A percentile compares a stretch with the other conserved stretches of the same genome.
phyloP scores from a whole-genome alignment of 2,113 vertebrate species.

The Datnioides undecimradiatus region DNA sequence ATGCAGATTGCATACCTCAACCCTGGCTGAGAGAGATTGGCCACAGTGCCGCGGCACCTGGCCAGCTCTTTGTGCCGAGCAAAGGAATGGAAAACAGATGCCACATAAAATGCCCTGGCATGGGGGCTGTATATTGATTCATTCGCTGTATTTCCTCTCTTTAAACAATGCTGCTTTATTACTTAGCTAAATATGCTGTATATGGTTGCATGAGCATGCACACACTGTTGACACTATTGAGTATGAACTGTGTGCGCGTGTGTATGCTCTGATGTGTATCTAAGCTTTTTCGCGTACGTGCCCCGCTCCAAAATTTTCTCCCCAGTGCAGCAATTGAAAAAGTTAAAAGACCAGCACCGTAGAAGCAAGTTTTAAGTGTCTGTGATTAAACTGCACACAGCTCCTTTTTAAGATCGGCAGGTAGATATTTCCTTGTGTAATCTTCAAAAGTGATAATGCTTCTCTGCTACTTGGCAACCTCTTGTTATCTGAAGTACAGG shows the following conservation, averaged over 20 bases:
- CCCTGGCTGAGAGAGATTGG: slow-evolving; percentile 77
- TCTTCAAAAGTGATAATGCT: slow-evolving; percentile 36
- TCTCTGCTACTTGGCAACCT: slow-evolving; percentile 46
- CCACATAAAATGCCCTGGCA: slow-evolving; percentile 84
- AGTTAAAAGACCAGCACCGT: slow-evolving; percentile 13
- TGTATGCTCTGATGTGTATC: slow-evolving; percentile 34
- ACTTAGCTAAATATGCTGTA: slow-evolving; percentile 75
- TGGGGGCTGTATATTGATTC: slow-evolving; percentile 79
- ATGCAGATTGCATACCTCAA: slow-evolving; percentile 76
- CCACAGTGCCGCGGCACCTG: slow-evolving; percentile 63
- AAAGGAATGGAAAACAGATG: slow-evolving; percentile 84
- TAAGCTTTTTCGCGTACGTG: slow-evolving; percentile 33
- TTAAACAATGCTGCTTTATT: slow-evolving; percentile 83
- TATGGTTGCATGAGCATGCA: slow-evolving; percentile 66
- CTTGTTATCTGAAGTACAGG: slow-evolving; percentile 50
- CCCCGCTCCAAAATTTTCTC: slow-evolving; percentile 5
- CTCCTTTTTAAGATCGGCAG: slow-evolving; percentile 27
- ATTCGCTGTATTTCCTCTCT: slow-evolving; percentile 81
- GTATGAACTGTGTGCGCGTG: slow-evolving; percentile 10
- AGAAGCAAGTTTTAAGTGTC: slow-evolving; percentile 13
- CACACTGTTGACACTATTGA: slow-evolving; percentile 46
- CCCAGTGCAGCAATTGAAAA: slow-evolving; percentile 16
- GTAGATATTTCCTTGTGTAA: slow-evolving; percentile 29
- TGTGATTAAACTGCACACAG: slow-evolving; percentile 30
- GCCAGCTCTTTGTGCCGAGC: slow-evolving; percentile 81